A percentile compares a stretch with the other conserved stretches of the same genome.
These are phyloP conservation scores for Leptinotarsa texana DNA, from an alignment of 1,140 invertebrate species.

Conservation along the genomic window DNA sequence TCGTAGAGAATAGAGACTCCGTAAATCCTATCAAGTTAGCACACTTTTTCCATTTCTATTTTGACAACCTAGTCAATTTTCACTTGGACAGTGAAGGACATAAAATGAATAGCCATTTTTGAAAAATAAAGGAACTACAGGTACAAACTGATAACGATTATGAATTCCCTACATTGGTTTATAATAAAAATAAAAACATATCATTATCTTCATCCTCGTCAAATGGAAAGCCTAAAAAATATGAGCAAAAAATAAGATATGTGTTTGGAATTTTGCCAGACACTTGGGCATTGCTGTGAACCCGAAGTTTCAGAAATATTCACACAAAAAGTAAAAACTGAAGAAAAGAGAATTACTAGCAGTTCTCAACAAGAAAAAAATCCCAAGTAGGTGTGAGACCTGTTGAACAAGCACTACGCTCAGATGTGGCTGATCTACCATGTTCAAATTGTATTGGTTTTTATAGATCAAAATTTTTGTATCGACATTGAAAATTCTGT, in stretches of 20 bases:
- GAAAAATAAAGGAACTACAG: no score
- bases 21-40: no score
- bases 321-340: constrained; percentile 4
- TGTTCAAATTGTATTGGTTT: constrained; percentile 11
- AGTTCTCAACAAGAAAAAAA: constrained; percentile 23
- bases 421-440: background rate
- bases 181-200: no score
- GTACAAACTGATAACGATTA: no score
- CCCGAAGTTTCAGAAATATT: constrained; percentile 28
- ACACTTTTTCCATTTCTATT: no score
- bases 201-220: no score
- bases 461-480: constrained; percentile 10
- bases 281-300: constrained; percentile 31
- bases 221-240: constrained; percentile 7
- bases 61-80: no score
- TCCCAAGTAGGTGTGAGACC: constrained; percentile 4
- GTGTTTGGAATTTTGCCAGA: constrained; percentile 30
- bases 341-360: constrained; percentile 24
- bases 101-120: no score
- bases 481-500: constrained; percentile 5
- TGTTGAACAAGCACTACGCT: background rate
- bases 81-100: no score
- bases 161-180: no score
- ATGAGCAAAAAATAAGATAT: constrained; percentile 16
- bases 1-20: no score